Conservation (phyloP, 2,797 vertebrate species). For the Potorous gilbertii region DNA sequence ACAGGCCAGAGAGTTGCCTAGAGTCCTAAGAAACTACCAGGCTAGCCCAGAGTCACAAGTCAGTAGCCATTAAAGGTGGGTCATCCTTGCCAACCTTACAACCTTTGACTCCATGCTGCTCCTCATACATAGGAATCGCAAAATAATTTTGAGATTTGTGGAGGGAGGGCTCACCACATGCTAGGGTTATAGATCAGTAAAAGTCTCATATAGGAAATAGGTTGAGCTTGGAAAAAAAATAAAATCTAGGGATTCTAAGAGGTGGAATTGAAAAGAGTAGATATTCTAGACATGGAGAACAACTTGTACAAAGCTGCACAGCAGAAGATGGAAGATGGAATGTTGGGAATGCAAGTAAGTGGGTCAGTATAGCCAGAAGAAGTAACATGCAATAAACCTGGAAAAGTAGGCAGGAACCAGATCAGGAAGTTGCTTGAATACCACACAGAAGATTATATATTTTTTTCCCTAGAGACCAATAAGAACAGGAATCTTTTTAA, state of each 20-base stretch:
- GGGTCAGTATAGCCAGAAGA: not conserved
- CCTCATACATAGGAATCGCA: not conserved
- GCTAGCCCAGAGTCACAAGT: no score
- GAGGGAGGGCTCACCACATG: not conserved
- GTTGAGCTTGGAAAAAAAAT: not conserved
- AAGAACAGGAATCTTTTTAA: not conserved
- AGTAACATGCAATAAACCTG: not conserved
- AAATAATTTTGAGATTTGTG: not conserved
- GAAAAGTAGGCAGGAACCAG: not conserved
- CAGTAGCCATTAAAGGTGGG: not conserved
- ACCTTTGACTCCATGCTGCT: not conserved
- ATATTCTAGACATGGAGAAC: not conserved
- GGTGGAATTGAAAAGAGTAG: not conserved
- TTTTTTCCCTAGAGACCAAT: not conserved
- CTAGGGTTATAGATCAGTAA: not conserved
- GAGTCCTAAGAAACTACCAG: not conserved
- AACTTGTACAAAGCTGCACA: not conserved
- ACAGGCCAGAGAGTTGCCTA: not conserved
- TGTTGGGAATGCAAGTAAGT: not conserved
- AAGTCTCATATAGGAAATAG: not conserved
- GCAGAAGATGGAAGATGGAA: not conserved
- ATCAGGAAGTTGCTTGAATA: not conserved
- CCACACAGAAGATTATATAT: not conserved
- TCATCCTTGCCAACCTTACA: not conserved
- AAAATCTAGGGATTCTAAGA: not conserved